A percentile compares a stretch with the other conserved stretches of the same genome.
These are phyloP conservation scores for Tetragonula carbonaria DNA, from an alignment of 2,888 invertebrate genomes.

Conservation along the genomic window DNA sequence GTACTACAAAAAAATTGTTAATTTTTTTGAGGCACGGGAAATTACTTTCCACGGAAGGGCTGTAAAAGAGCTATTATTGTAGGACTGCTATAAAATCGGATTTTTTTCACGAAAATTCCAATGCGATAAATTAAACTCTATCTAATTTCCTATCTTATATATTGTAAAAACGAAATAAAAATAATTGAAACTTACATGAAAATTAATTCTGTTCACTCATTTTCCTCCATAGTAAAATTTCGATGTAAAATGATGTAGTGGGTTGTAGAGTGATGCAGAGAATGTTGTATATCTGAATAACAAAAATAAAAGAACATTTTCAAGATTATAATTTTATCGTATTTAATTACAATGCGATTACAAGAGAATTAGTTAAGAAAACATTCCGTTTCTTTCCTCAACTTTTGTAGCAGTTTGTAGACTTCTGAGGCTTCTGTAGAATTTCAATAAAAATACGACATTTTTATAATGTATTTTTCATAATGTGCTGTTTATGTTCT, in stretches of 20 bases:
- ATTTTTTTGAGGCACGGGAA: no score
- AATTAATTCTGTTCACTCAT: neutral
- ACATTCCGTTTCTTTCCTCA: neutral
- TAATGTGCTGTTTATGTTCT: no score
- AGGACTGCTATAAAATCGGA: neutral
- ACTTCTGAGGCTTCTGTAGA: no score
- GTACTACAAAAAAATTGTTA: neutral
- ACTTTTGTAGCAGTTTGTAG: neutral
- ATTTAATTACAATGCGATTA: no score
- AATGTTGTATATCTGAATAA: neutral
- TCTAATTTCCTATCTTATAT: neutral
- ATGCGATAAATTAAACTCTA: neutral
- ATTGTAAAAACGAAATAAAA: neutral
- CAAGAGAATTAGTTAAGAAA: neutral
- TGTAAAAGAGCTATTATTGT: neutral
- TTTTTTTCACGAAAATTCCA: neutral
- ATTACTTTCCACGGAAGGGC: neutral
- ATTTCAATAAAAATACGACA: neutral
- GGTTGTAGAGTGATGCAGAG: no score
- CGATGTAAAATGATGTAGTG: neutral
- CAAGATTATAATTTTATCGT: neutral
- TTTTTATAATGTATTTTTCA: no score
- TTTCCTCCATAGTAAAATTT: neutral
- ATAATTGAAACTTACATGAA: neutral
- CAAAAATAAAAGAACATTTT: neutral